These are phyloP conservation scores for Australoheros scitulus DNA, from an alignment of 2,113 vertebrate species.

Conservation along the genomic window DNA sequence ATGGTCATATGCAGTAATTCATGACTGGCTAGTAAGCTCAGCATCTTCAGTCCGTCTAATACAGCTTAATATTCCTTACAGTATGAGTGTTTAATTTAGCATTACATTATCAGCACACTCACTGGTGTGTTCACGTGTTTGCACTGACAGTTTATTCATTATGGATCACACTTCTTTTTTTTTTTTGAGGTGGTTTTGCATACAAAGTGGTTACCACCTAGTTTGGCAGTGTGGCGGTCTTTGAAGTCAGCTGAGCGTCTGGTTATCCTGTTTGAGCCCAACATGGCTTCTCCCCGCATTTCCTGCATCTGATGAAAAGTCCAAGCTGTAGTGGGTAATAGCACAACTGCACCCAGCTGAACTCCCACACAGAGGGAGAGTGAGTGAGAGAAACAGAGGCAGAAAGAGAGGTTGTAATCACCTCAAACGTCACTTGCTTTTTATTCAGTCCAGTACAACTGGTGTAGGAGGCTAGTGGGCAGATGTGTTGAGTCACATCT, in stretches of 20 bases:
- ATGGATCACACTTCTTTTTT: not conserved
- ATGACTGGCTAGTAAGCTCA: not conserved
- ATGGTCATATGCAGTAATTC: conserved; percentile 10
- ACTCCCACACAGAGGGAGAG: conserved; percentile 18
- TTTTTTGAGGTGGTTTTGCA: conserved; percentile 8
- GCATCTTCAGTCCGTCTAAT: not conserved
- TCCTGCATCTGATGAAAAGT: conserved; percentile 55
- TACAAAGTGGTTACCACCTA: conserved; percentile 23
- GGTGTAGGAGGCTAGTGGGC: conserved; percentile 36
- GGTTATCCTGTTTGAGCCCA: conserved; percentile 27
- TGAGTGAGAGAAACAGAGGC: not conserved
- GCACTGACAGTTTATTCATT: not conserved
- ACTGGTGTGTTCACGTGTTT: not conserved
- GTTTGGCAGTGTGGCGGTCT: conserved; percentile 28
- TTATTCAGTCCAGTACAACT: conserved; percentile 8
- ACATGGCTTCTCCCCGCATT: conserved; percentile 37
- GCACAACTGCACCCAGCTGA: conserved; percentile 21
- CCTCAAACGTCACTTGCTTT: conserved; percentile 23
- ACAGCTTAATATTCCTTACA: not conserved
- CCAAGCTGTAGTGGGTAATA: conserved; percentile 15
- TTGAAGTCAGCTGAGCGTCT: conserved; percentile 50
- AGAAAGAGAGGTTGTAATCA: conserved; percentile 46
- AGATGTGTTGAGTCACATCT: conserved; percentile 17
- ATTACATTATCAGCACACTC: conserved; percentile 24
- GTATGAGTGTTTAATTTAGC: conserved; percentile 28